Evolutionary conservation across 2,113 vertebrate genomes (phyloP).

Genomic region (Dermatemys mawii): DNA sequence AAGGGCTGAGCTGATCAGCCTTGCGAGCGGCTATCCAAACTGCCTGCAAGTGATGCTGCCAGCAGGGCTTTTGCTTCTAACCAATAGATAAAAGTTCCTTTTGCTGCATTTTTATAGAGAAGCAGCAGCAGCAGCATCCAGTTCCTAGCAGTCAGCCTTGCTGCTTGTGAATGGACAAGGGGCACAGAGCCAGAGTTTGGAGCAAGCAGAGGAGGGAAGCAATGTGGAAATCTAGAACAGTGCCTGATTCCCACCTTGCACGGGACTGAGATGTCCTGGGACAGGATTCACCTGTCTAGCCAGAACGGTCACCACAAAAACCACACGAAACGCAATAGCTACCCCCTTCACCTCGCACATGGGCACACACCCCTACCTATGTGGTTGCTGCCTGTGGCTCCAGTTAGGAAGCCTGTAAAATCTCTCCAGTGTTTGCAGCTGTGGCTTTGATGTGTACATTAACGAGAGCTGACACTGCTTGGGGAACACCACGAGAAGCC

Average conservation of each 20-base stretch:
- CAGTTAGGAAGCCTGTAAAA: rapidly evolving
- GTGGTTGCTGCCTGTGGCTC: rapidly evolving
- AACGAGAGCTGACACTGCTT: not conserved
- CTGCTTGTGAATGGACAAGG: not conserved
- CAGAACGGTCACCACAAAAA: not conserved
- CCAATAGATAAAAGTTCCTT: not conserved
- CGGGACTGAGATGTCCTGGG: not conserved
- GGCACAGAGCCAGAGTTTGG: not conserved
- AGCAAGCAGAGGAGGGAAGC: not conserved
- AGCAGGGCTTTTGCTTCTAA: not conserved
- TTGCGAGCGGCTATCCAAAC: not conserved
- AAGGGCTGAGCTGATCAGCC: not conserved
- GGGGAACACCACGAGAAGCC: conserved; percentile 31
- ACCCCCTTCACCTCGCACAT: too few species aligned
- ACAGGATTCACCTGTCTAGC: not conserved
- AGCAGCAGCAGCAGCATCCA: not conserved
- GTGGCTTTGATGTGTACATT: not conserved
- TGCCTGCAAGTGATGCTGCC: not conserved
- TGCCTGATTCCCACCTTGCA: not conserved
- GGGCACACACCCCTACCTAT: not conserved
- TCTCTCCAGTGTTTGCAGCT: not conserved
- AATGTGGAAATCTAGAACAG: not conserved
- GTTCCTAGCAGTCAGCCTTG: not conserved
- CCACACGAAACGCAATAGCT: not conserved
- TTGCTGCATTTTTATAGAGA: not conserved